Evolutionary conservation across 2,113 vertebrate species (phyloP).

Genomic region (Suncus etruscus): DNA sequence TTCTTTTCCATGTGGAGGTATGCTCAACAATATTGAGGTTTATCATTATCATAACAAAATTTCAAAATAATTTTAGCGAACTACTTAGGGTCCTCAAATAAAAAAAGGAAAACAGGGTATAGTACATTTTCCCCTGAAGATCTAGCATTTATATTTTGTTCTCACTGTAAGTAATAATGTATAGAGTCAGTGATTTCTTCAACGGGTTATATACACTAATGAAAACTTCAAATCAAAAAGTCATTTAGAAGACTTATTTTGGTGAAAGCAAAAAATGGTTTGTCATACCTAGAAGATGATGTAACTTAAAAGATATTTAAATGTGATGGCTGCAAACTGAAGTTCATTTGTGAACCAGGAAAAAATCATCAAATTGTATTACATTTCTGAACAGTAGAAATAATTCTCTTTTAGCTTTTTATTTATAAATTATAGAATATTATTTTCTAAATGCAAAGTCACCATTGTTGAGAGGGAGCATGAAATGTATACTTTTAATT

Average conservation of each 20-base stretch:
- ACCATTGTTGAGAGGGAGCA: neutral
- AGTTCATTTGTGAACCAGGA: neutral
- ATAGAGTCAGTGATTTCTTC: neutral
- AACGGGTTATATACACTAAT: neutral
- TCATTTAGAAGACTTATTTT: constrained; percentile 2
- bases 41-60: neutral
- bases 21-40: constrained; percentile 22
- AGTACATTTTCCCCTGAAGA: neutral
- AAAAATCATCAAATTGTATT: constrained; percentile 22
- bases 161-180: neutral
- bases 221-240: constrained; percentile 36
- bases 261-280: constrained; percentile 18
- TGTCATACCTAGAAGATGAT: neutral
- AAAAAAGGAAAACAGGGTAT: constrained; percentile 15
- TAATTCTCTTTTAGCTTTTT: constrained; percentile 1
- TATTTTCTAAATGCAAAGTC: constrained; percentile 7
- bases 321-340: neutral
- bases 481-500: neutral
- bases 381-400: neutral
- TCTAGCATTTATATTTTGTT: neutral
- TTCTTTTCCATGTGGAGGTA: too few species aligned
- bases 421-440: constrained; percentile 6
- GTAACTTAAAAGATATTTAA: constrained; percentile 43
- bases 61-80: constrained; percentile 52
- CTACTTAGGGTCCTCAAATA: constrained; percentile 13